Conservation (phyloP, 2,113 vertebrate genomes). For the Paradisaea rubra region DNA sequence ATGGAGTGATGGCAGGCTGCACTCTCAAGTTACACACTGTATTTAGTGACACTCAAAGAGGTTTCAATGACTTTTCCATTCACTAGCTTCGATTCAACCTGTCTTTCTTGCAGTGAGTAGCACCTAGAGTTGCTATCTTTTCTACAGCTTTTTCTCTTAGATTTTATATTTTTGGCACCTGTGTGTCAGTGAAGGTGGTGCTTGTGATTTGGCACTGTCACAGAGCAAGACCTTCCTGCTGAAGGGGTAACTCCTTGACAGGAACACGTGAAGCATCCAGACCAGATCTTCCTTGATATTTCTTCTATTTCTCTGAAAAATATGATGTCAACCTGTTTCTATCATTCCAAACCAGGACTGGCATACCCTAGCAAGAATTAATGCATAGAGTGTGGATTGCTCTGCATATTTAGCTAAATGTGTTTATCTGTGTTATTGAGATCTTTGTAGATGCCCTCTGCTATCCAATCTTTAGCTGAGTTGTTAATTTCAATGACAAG, state of each 20-base stretch:
- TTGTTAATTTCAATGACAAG: not conserved
- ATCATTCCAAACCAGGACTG: not conserved
- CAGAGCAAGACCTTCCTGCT: not conserved
- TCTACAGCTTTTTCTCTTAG: not conserved
- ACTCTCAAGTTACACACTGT: conserved; percentile 2
- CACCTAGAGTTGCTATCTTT: not conserved
- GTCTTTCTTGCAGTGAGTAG: not conserved
- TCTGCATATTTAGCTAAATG: not conserved
- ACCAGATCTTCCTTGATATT: not conserved
- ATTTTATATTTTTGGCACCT: conserved; percentile 15
- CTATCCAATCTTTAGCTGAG: not conserved
- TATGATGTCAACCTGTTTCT: not conserved
- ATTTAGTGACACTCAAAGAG: conserved; percentile 20
- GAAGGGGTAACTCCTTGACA: not conserved
- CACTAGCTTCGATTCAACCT: conserved; percentile 1
- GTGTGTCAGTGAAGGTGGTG: not conserved
- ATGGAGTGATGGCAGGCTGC: not conserved
- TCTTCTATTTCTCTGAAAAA: not conserved
- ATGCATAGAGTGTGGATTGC: not conserved
- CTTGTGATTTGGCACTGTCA: not conserved
- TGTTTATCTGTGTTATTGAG: not conserved
- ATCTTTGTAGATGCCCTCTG: not conserved
- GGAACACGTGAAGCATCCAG: not conserved
- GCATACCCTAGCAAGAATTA: not conserved
- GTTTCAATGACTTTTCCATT: conserved; percentile 49